Conservation (phyloP, 2,797 vertebrate genomes). For the Pogonophryne albipinna region DNA sequence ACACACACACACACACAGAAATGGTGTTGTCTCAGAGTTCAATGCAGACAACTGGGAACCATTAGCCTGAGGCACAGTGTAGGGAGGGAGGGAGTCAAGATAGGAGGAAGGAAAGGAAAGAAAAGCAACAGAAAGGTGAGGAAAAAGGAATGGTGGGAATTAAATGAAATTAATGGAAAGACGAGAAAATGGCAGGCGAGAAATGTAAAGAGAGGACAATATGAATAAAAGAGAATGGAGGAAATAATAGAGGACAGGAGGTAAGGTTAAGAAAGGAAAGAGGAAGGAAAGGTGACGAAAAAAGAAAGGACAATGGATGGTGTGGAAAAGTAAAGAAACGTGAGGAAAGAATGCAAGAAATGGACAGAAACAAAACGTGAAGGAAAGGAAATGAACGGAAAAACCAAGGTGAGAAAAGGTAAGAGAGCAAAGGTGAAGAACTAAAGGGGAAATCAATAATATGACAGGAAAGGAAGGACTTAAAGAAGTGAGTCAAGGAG, state of each 20-base stretch:
- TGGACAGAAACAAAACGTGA: not conserved
- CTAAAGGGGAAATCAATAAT: no score
- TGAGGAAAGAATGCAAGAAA: not conserved
- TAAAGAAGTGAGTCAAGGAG: not conserved
- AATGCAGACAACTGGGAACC: constrained; percentile 87
- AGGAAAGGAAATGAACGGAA: no score
- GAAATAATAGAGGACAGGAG: no score
- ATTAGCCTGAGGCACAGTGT: constrained; percentile 82
- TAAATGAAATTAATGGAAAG: not conserved
- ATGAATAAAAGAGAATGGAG: no score
- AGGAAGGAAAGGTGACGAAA: not conserved
- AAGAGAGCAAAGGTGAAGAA: no score
- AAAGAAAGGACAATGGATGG: not conserved
- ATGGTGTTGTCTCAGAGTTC: constrained; percentile 72
- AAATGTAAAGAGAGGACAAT: no score
- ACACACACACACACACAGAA: constrained; percentile 68
- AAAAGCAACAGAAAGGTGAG: not conserved
- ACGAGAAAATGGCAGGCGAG: not conserved
- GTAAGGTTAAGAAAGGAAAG: not conserved
- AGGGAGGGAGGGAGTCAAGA: constrained; percentile 58
- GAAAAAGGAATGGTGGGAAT: not conserved
- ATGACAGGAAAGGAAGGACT: not conserved
- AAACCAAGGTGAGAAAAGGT: no score
- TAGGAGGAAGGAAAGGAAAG: constrained; percentile 13
- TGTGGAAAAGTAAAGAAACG: not conserved